phyloP scores from a whole-genome alignment of 2,113 vertebrate genomes.

The Brachirus orientalis region DNA sequence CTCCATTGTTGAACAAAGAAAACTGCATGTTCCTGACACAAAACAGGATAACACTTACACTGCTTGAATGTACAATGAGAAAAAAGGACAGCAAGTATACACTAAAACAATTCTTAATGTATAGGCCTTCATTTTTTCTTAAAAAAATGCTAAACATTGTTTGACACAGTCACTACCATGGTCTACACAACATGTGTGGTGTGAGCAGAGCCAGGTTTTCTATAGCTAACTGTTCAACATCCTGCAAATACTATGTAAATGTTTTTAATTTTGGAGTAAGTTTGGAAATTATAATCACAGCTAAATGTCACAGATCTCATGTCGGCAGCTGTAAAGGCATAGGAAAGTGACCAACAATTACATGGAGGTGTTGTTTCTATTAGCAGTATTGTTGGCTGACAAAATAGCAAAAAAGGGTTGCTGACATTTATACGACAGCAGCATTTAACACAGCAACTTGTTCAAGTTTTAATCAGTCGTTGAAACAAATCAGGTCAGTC shows the following conservation, averaged over 20 bases:
- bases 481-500: conserved; percentile 5
- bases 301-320: conserved; percentile 3
- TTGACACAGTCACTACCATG: neutral
- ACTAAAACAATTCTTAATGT: no score
- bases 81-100: no score
- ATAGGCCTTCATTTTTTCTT: no score
- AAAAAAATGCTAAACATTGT: no score
- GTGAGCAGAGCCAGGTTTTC: neutral
- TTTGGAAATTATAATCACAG: neutral
- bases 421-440: neutral
- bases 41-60: no score
- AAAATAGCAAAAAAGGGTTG: neutral
- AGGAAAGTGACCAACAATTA: conserved; percentile 9
- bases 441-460: neutral
- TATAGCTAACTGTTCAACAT: neutral
- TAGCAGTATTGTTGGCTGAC: neutral
- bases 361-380: neutral
- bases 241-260: neutral
- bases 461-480: neutral
- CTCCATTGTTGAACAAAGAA: no score
- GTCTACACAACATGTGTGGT: neutral
- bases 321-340: neutral
- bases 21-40: no score
- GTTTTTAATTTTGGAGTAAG: neutral
- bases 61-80: no score